Conservation (phyloP, 1,140 invertebrate genomes). For the Bombus superbus region DNA sequence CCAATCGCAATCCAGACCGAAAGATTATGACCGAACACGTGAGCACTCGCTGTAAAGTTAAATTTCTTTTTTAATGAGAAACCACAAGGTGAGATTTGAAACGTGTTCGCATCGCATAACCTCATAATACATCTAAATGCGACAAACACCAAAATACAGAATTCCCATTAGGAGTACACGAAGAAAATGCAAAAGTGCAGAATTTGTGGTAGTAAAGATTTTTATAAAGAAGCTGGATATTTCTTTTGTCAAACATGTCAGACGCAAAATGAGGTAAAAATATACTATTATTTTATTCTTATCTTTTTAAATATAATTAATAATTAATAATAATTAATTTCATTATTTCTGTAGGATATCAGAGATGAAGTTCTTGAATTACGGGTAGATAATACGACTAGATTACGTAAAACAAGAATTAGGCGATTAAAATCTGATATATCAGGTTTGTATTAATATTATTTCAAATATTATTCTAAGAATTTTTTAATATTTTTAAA, state of each 20-base stretch:
- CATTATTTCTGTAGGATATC: slow-evolving; percentile 73
- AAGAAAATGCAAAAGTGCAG: slow-evolving; percentile 71
- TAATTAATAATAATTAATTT: background rate
- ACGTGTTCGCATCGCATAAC: background rate
- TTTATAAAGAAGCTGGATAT: slow-evolving; percentile 81
- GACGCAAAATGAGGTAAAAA: slow-evolving; percentile 81
- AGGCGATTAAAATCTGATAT: slow-evolving; percentile 31
- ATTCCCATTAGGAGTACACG: background rate
- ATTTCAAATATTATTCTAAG: slow-evolving; percentile 6
- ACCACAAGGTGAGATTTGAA: background rate
- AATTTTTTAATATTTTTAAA: background rate
- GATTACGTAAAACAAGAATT: slow-evolving; percentile 68
- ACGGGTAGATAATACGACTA: slow-evolving; percentile 55
- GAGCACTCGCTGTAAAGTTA: background rate
- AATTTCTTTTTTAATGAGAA: background rate
- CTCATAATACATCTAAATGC: background rate
- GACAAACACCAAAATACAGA: accelerated
- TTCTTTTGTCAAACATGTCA: slow-evolving; percentile 84
- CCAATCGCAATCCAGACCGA: background rate
- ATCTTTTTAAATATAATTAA: background rate
- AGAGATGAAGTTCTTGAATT: slow-evolving; percentile 79
- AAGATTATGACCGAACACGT: background rate
- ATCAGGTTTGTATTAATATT: slow-evolving; percentile 46
- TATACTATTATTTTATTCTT: background rate
- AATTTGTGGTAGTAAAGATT: slow-evolving; percentile 81